Evolutionary conservation across 2,797 vertebrate genomes (phyloP), one percentile per base, ranked within the genome.

Genomic region (Saxicola maurus): DNA sequence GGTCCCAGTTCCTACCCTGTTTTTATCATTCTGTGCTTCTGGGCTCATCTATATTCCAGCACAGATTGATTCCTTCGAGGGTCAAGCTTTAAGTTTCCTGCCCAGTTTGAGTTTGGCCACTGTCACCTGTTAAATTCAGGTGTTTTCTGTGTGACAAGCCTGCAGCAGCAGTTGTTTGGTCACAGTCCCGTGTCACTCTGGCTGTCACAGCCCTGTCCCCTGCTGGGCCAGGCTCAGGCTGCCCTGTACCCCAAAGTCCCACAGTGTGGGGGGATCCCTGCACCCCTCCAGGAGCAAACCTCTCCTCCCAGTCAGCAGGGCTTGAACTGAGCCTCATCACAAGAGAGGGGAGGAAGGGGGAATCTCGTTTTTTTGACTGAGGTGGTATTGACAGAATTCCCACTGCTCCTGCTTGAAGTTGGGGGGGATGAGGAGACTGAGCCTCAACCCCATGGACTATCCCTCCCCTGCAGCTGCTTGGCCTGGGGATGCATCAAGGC

Each of bases 71-170:
- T 31, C 12, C 9, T 84, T 46, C 62, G 27, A 35, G 53, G 7
- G 19, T 21, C n/a, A 38, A 46, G 43, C 31, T 72, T 90, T 86
- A 46, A 15, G 68, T 73, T 81, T 64, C 30, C 21, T n/a, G 43
- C 53, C 80, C 20, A 42, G 25, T 93, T 87, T 87, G 91, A 92
- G 49, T 92, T 66, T 94, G 86, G 69, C 48, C 56, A 7, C 64
- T 84, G 91, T 93, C 90, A 94, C 91, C 90, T 94, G 92, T 94
- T 96, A 95, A 93, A 67, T 87, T 43, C 31, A 33, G 31, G n/a
- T 38, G 0, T 27, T 73, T 79, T 64, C 55, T 33, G 13, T 37
- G 18, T n/a, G 19, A 10, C 37, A 56, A 4, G 21, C n/a, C 85
- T 77, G 8, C 25, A 71, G 59, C 4, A 81, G 66, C 49, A 71